phyloP scores from a whole-genome alignment of 2,113 vertebrate genomes.

The Epinephelus fuscoguttatus region DNA sequence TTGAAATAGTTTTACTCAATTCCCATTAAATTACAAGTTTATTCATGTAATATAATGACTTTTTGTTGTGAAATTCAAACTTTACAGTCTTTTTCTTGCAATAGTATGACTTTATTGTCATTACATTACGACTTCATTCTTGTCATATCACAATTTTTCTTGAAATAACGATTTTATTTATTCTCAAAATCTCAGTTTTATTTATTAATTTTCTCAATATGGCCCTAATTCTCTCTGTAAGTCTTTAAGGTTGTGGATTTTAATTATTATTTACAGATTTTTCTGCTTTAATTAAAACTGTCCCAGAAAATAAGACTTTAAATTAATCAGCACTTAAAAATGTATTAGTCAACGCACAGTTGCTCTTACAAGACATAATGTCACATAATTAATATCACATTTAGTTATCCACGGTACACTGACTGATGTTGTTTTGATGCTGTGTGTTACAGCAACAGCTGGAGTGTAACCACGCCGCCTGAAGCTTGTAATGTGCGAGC shows the following conservation, averaged over 20 bases:
- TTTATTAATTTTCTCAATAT: too few species aligned
- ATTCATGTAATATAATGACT: too few species aligned
- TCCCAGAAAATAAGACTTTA: background rate
- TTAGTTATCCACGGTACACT: background rate
- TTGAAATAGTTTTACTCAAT: too few species aligned
- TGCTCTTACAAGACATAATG: background rate
- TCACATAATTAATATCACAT: slow-evolving; percentile 29
- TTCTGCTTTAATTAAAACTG: background rate
- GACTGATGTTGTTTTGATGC: background rate
- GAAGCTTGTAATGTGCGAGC: slow-evolving; percentile 30
- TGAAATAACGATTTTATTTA: too few species aligned
- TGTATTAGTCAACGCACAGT: background rate
- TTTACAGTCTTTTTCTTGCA: too few species aligned
- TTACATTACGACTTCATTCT: too few species aligned
- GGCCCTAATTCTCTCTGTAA: too few species aligned
- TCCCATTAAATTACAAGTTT: too few species aligned
- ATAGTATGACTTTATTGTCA: too few species aligned
- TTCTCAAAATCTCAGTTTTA: too few species aligned
- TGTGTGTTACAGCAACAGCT: slow-evolving; percentile 30
- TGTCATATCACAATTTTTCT: too few species aligned
- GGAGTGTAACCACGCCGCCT: slow-evolving; percentile 1
- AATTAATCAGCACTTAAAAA: slow-evolving; percentile 2
- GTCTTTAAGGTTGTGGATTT: background rate
- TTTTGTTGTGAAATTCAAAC: too few species aligned
- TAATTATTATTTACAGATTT: background rate